A percentile compares a stretch with the other conserved stretches of the same genome.
These are phyloP conservation scores for Vollenhovia emeryi DNA, from an alignment of 1,140 invertebrate species.

Conservation along the genomic window DNA sequence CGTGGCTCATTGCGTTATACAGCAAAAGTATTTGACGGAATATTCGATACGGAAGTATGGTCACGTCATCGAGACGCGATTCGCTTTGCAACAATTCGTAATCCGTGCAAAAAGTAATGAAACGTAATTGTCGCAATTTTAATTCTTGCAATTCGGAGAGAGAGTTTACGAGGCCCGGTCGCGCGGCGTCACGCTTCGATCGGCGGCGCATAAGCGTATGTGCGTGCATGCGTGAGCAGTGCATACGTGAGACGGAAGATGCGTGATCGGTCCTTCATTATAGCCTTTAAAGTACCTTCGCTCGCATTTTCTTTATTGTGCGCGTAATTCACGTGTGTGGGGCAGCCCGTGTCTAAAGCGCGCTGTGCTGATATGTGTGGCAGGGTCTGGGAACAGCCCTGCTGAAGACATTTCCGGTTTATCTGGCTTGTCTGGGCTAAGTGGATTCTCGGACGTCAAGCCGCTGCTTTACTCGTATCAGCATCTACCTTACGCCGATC, in stretches of 20 bases:
- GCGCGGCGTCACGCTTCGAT: constrained; percentile 23
- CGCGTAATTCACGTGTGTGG: constrained; percentile 64
- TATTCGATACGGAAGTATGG: constrained; percentile 2
- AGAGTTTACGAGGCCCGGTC: neutral
- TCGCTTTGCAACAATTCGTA: constrained; percentile 1
- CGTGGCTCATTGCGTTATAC: neutral
- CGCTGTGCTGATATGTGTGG: constrained; percentile 78
- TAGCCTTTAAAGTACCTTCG: constrained; percentile 54
- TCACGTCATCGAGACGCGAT: neutral
- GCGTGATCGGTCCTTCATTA: constrained; percentile 63
- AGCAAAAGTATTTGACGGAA: constrained; percentile 28
- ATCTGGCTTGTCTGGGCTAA: constrained; percentile 77
- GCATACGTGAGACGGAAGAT: constrained; percentile 55
- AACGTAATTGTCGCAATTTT: constrained; percentile 6
- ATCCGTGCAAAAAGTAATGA: neutral
- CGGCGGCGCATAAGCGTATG: constrained; percentile 30
- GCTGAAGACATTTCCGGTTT: constrained; percentile 81
- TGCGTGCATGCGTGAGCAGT: constrained; percentile 62
- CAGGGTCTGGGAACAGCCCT: constrained; percentile 79
- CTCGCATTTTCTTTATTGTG: constrained; percentile 66
- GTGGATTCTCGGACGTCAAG: constrained; percentile 79
- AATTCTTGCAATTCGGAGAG: constrained; percentile 25
- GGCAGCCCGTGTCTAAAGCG: constrained; percentile 72
- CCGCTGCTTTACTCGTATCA: constrained; percentile 82
- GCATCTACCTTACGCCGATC: constrained; percentile 84